These are phyloP conservation scores for Noturus placidus DNA, from an alignment of 2,113 vertebrate genomes.

Conservation along the genomic window DNA sequence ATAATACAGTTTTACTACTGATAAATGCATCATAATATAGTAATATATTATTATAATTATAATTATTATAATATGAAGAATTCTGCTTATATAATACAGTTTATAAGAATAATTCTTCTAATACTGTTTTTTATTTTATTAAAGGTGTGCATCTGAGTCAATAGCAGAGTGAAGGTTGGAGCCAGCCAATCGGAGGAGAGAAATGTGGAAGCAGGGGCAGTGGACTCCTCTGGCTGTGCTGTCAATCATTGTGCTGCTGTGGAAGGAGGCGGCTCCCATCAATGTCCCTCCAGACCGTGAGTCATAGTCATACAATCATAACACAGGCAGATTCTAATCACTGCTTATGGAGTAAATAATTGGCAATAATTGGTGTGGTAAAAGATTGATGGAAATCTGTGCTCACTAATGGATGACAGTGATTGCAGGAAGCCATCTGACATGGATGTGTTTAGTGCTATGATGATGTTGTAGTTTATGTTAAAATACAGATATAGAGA, in stretches of 20 bases:
- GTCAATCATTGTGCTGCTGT: conserved; percentile 73
- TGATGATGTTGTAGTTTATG: conserved; percentile 11
- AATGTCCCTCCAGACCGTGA: conserved; percentile 90
- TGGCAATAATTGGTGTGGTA: conserved; percentile 5
- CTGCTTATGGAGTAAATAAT: not conserved
- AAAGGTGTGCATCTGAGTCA: conserved; percentile 50
- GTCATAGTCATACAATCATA: conserved; percentile 58
- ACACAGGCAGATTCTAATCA: not conserved
- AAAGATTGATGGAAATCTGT: not conserved
- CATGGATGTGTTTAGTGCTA: not conserved
- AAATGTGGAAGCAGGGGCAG: conserved; percentile 74
- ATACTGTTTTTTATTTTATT: conserved; percentile 46
- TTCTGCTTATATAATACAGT: not conserved
- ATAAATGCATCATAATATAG: not conserved
- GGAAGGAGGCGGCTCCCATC: conserved; percentile 73
- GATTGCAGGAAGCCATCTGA: not conserved
- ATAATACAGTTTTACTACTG: not conserved
- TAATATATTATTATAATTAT: too few species aligned
- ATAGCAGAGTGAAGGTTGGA: conserved; percentile 46
- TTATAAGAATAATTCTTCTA: not conserved
- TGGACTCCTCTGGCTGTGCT: conserved; percentile 59
- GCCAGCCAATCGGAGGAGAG: conserved; percentile 58
- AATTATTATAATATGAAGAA: not conserved
- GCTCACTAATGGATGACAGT: not conserved
- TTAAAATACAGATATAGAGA: conserved; percentile 4